Conservation (phyloP, 30 jellyfish, hydroid and myxozoan genomes). For the Mastigias papua region DNA sequence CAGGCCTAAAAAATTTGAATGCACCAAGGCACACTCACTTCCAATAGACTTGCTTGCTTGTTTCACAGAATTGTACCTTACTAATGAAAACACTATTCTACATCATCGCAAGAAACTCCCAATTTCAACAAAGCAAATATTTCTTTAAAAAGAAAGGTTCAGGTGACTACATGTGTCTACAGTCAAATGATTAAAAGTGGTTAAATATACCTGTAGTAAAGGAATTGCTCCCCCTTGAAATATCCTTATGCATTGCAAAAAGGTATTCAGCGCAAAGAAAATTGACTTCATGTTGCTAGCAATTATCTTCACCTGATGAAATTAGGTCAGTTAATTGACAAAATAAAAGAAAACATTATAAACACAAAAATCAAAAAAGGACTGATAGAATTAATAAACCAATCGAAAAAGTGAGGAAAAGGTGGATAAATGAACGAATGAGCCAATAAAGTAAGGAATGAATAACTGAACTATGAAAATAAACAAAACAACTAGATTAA, state of each 20-base stretch:
- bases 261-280: slow-evolving; percentile 76
- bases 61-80: no score
- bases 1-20: no score
- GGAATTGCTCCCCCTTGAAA: slow-evolving; percentile 89
- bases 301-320: slow-evolving; percentile 78
- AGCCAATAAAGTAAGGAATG: neutral
- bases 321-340: neutral
- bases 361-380: no score
- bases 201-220: slow-evolving; percentile 77
- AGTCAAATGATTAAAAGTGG: neutral
- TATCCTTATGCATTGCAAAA: slow-evolving; percentile 81
- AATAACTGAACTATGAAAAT: neutral
- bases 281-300: slow-evolving; percentile 66
- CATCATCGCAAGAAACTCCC: no score
- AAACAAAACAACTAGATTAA: no score
- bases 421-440: neutral
- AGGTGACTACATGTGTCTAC: no score
- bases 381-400: neutral
- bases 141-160: no score
- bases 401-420: neutral
- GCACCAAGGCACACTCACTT: no score
- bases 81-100: no score
- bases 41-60: no score
- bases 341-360: no score
- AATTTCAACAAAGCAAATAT: no score